Evolutionary conservation across 2,113 vertebrate genomes (phyloP).

Genomic region (Petrocephalus microphthalmus): DNA sequence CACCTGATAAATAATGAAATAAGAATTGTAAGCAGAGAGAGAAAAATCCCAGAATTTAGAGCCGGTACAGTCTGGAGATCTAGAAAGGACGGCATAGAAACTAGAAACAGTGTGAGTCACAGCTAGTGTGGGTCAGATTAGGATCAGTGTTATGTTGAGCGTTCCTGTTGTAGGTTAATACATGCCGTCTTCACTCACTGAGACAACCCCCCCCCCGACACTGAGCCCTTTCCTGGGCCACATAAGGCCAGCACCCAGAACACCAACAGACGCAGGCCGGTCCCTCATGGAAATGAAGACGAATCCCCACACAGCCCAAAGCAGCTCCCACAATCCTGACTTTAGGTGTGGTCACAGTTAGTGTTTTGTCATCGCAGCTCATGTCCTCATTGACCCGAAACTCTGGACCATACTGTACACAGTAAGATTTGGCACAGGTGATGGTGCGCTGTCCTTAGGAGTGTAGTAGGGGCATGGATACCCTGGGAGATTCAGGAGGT

Average conservation of each 20-base stretch:
- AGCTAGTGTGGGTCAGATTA: not conserved
- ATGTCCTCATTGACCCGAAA: not conserved
- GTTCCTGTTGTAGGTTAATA: not conserved
- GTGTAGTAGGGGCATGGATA: not conserved
- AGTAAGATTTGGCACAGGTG: not conserved
- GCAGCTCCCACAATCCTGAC: not conserved
- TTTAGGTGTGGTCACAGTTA: not conserved
- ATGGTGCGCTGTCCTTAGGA: not conserved
- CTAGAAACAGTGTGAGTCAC: not conserved
- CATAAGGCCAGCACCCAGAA: not conserved
- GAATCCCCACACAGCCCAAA: not conserved
- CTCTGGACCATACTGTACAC: not conserved
- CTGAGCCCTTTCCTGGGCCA: not conserved
- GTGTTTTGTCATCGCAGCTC: not conserved
- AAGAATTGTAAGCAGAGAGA: not conserved
- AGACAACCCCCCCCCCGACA: not conserved
- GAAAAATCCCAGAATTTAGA: not conserved
- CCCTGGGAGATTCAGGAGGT: not conserved
- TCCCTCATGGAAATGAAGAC: not conserved
- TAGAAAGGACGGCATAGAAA: not conserved
- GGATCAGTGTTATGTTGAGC: no score
- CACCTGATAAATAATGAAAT: not conserved
- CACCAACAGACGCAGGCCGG: not conserved
- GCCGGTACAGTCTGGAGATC: not conserved
- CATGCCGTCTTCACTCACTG: not conserved